phyloP scores from a whole-genome alignment of 2,888 invertebrate genomes.

The Melipona bicolor region DNA sequence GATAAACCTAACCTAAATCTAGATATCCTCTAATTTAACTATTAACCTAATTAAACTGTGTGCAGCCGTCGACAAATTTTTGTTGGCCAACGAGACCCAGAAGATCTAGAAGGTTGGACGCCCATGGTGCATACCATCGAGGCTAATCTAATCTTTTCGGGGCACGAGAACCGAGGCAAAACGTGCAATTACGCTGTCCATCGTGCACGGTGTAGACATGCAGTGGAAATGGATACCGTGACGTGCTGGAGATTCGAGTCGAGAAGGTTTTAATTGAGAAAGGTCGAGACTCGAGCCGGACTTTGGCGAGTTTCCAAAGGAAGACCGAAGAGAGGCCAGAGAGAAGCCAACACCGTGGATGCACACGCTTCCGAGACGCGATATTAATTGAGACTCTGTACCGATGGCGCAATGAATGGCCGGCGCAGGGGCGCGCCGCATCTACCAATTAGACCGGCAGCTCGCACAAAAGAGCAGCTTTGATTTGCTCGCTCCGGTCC shows the following conservation, averaged over 20 bases:
- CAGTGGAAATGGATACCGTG: too few species aligned
- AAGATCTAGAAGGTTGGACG: too few species aligned
- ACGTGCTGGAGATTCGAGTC: too few species aligned
- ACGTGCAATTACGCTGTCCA: conserved; percentile 24
- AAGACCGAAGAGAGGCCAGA: background rate
- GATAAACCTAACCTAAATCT: too few species aligned
- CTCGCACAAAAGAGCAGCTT: conserved; percentile 32
- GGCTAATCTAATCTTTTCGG: conserved; percentile 7
- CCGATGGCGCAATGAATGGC: conserved; percentile 44
- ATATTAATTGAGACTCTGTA: conserved; percentile 50
- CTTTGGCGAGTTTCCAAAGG: background rate
- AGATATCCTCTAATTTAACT: too few species aligned
- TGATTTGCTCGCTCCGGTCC: conserved; percentile 35
- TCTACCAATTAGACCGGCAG: conserved; percentile 44
- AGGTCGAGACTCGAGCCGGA: background rate
- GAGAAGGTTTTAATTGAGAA: conserved; percentile 1
- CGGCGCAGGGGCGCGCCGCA: background rate
- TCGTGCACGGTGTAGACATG: background rate
- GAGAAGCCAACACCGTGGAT: too few species aligned
- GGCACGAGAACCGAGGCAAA: conserved; percentile 18
- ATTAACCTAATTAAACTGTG: too few species aligned
- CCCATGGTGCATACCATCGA: background rate
- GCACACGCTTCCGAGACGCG: conserved; percentile 5
- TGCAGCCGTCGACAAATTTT: too few species aligned
- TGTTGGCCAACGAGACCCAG: too few species aligned